Base-by-base conservation (phyloP, 37 sponge, comb jelly and placozoan genomes). In the Beroe ovata region DNA sequence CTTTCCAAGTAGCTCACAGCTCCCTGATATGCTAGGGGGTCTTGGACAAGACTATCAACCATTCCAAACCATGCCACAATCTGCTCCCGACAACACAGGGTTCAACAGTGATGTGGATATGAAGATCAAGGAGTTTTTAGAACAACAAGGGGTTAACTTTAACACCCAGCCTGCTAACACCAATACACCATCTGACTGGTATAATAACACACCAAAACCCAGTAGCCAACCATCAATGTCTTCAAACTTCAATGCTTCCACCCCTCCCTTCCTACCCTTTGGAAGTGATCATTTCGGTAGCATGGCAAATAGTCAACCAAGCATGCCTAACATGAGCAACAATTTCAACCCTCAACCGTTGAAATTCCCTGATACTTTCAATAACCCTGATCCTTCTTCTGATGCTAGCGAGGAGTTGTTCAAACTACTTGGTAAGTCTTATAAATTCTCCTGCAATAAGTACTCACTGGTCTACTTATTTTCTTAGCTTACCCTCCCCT, bases 21-120 rank as follows among this genome's bases (percentile, higher is more conserved):
- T 47, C 11, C 11, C 54, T 47, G 54, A 47, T 47, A 11, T 47
- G 6, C 54, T 47, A 47, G 6, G 11, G 0, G 35, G 36, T 18
- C 16, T 4, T 29, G 69, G 69, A 4, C 69, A 66, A 30, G 69
- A 37, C 1, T 66, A 66, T 37, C 69, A 66, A 66, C 69, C 69
- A 34, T 66, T 66, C 36, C 69, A 26, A 30, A 26, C 2, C 2
- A 14, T 30, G 16, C 69, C 69, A 3, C 69, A 2, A 1, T 37
- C 25, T 26, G 35, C 36, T 33, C 1, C 69, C 16, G 16, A 66
- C 33, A 8, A 66, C 34, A 37, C 6, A 34, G 33, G 18, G 25
- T 1, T 30, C 2, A 32, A 18, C 8, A 30, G 32, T 66, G 33
- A 25, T 8, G 1, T 66, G 18, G 34, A 33, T 37, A 34, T 30